Conservation (phyloP, 1,140 invertebrate genomes). For the Samia ricini region DNA sequence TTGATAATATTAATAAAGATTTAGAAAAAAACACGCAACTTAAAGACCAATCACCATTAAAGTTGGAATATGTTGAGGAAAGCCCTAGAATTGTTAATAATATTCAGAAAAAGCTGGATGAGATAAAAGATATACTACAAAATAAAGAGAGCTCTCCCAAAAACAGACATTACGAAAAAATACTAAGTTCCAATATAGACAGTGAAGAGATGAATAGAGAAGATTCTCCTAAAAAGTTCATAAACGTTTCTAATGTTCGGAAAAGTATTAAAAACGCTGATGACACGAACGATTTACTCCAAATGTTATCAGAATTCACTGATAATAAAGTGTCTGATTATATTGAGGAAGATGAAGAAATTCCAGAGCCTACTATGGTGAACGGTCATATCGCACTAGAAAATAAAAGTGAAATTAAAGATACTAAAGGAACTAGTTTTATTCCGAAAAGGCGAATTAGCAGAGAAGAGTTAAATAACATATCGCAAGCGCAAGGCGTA, state of each 20-base stretch:
- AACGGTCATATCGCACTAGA: slow-evolving; percentile 15
- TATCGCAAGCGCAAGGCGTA: slow-evolving; percentile 50
- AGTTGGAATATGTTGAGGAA: slow-evolving; percentile 25
- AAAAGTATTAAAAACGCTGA: slow-evolving; percentile 42
- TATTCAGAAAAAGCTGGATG: slow-evolving; percentile 27
- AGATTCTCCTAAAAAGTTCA: neutral
- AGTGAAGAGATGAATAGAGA: slow-evolving; percentile 8
- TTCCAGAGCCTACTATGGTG: neutral
- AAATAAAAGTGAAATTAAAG: slow-evolving; percentile 22
- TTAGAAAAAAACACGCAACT: slow-evolving; percentile 8
- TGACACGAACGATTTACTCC: slow-evolving; percentile 52
- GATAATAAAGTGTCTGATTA: slow-evolving; percentile 24
- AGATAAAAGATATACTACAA: slow-evolving; percentile 15
- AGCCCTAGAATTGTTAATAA: slow-evolving; percentile 9
- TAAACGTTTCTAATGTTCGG: neutral
- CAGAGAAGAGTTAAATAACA: slow-evolving; percentile 51
- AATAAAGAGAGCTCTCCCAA: slow-evolving; percentile 13
- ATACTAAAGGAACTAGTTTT: slow-evolving; percentile 35
- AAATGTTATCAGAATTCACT: slow-evolving; percentile 56
- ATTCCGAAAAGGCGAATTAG: slow-evolving; percentile 44
- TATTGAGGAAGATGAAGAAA: slow-evolving; percentile 12
- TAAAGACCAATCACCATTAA: slow-evolving; percentile 12
- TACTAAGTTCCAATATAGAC: slow-evolving; percentile 29
- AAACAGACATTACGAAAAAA: slow-evolving; percentile 35
- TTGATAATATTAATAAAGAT: neutral